Percentiles rank a stretch among this genome's conserved stretches.
Conservation (phyloP, 1,140 invertebrate genomes). For the Pemphigus obesinymphae region DNA sequence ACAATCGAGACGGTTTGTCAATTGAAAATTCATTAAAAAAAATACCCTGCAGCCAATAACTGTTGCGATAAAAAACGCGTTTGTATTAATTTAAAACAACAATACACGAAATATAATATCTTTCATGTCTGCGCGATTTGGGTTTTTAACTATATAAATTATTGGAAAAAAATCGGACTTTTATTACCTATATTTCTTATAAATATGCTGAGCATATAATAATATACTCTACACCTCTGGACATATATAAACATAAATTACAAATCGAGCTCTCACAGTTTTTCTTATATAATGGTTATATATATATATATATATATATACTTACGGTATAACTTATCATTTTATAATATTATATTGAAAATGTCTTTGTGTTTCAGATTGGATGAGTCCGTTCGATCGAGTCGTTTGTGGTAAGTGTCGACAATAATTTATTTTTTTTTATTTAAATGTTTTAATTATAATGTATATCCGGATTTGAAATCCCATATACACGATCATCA, state of each 20-base stretch:
- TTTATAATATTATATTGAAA: not conserved
- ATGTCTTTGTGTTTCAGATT: slow-evolving; percentile 65
- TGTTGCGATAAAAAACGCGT: not conserved
- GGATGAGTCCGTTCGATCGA: slow-evolving; percentile 86
- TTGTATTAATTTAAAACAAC: not conserved
- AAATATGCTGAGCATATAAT: no score
- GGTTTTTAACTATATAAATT: not conserved
- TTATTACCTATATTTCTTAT: not conserved
- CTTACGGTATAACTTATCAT: not conserved
- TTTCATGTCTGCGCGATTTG: not conserved
- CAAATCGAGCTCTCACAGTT: not conserved
- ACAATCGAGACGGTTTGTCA: not conserved
- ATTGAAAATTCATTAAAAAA: not conserved
- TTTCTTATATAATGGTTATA: not conserved
- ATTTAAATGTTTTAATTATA: no score
- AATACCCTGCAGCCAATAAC: not conserved
- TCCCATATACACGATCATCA: no score
- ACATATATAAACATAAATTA: no score
- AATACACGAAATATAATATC: not conserved
- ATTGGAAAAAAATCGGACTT: not conserved
- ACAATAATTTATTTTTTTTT: no score
- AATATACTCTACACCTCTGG: no score
- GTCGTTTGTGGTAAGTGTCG: slow-evolving; percentile 82
- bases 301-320: no score
- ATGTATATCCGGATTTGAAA: no score